Evolutionary conservation across 2,797 vertebrate species (phyloP), one percentile per base, ranked within the genome.

Genomic region (Pipistrellus nathusii): DNA sequence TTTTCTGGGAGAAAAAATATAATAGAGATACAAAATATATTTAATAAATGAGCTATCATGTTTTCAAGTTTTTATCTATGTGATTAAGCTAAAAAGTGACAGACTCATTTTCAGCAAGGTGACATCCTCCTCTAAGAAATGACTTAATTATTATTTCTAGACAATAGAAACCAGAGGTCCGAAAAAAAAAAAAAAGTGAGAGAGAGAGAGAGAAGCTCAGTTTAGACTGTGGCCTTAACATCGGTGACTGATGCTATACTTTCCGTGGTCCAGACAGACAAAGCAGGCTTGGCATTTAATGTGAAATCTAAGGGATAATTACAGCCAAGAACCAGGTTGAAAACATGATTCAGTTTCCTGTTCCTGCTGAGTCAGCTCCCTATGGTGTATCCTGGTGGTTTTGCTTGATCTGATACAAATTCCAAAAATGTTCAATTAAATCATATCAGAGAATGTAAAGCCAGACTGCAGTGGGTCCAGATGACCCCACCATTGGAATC

Each of bases 401-500:
- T 93, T 93, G 25, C 51, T 80, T 86, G 41, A 91, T 76, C 76
- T 93, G 35, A 81, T 82, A 68, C 41, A 88, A 91, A 62, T 90
- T 77, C 84, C 35, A n/a, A 12, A 94, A 93, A 81, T 8, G 38
- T 72, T 20, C 35, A 23, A 44, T 27, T 20, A 30, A 25, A 66
- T 76, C 51, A 38, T 53, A 87, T 85, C 73, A 57, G 53, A 93
- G 8, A 7, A 41, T 30, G 13, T 7, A 80, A 88, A 92, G 44
- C 53, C 14, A 81, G 81, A 51, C 21, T 53, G 23, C 8, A 44
- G 8, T 3, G 8, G 41, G 14, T 44, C 48, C 76, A 46, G 13
- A 51, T 62, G 30, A 32, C 23, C 17, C 38, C 38, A 30, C 23
- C 20, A 3, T 13, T 41, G 35, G 25, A 21, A 75, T 75, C 44